Base-by-base conservation (phyloP, 2,888 invertebrate species). In the Lissonota sp. region DNA sequence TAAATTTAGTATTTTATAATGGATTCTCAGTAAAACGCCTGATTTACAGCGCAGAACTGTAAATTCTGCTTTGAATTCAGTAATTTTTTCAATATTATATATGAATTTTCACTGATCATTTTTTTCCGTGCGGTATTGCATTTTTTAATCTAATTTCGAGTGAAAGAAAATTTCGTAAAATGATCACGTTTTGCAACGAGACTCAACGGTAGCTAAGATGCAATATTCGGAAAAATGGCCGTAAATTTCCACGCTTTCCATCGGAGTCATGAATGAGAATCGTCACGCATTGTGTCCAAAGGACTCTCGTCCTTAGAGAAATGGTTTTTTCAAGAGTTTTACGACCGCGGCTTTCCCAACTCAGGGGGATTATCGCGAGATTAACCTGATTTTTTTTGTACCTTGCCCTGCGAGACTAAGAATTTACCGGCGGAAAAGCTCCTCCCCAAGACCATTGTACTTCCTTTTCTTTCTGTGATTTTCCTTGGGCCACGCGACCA, bases 331-430 rank as follows among this genome's bases (percentile, higher is more conserved):
- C 53, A 63, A 37, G 73, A 78, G 64, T 76, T 86, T 86, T 85
- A 84, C 73, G 67, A 78, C 74, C 77, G 64, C 67, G 60, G 26
- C 66, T 57, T 72, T 40, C 16, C 71, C 58, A 60, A 57, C 71
- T 69, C 58, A 73, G 67, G 49, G 42, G 86, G 89, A 89, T 89
- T 87, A 89, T 84, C 80, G 78, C 72, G 66, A 87, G 86, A 88
- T 88, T 88, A 88, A 90, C 87, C 88, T 87, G 74, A 86, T 88
- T 88, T 88, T 87, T 82, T 86, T 85, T 79, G 74, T 39, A 8
- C 46, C 72, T 40, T 55, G n/a, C 8, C 51, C 69, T 12, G 37
- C 55, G 40, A 58, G 49, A 42, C 46, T 16, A 10, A 1, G 26
- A 26, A 26, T 26, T 26, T 26, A 26, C 26, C 26, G 26, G 26